Conservation (phyloP, 2,797 vertebrate genomes). For the Poecilia gillii region DNA sequence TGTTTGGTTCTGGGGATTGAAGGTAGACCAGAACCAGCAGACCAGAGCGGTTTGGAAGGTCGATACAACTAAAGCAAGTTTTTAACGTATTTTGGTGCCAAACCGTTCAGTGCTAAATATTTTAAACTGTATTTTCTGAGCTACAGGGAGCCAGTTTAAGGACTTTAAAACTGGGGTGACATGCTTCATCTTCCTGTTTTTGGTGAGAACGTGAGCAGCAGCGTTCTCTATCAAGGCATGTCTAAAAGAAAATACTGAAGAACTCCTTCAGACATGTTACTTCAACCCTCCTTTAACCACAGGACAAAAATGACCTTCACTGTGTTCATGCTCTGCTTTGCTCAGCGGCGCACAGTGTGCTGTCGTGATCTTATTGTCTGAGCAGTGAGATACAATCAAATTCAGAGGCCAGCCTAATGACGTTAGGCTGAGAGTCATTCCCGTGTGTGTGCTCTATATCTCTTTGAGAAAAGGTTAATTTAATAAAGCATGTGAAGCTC, state of each 20-base stretch:
- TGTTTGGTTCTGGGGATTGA: not conserved
- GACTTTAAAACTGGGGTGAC: not conserved
- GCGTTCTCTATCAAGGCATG: not conserved
- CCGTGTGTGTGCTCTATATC: slow-evolving; percentile 12
- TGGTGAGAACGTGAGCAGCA: not conserved
- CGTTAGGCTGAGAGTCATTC: slow-evolving; percentile 49
- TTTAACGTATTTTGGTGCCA: not conserved
- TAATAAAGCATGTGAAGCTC: slow-evolving; percentile 22
- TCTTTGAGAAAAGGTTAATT: slow-evolving; percentile 60
- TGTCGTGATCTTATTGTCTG: slow-evolving; percentile 45
- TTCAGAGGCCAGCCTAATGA: slow-evolving; percentile 53
- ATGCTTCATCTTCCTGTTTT: not conserved
- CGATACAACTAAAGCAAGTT: not conserved
- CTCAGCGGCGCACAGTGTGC: slow-evolving; percentile 24
- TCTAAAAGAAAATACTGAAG: not conserved
- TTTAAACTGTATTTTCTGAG: not conserved
- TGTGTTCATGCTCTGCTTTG: not conserved
- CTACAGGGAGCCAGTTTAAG: not conserved
- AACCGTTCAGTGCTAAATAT: not conserved
- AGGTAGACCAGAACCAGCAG: not conserved
- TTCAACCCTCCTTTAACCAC: not conserved
- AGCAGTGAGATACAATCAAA: slow-evolving; percentile 50
- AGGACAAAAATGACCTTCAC: slow-evolving; percentile 55
- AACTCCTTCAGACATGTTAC: not conserved
- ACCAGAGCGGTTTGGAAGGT: not conserved